Percentiles rank a stretch among this genome's conserved stretches.
These are phyloP conservation scores for Desoria tigrina DNA, from an alignment of 2,888 invertebrate genomes.

Conservation along the genomic window DNA sequence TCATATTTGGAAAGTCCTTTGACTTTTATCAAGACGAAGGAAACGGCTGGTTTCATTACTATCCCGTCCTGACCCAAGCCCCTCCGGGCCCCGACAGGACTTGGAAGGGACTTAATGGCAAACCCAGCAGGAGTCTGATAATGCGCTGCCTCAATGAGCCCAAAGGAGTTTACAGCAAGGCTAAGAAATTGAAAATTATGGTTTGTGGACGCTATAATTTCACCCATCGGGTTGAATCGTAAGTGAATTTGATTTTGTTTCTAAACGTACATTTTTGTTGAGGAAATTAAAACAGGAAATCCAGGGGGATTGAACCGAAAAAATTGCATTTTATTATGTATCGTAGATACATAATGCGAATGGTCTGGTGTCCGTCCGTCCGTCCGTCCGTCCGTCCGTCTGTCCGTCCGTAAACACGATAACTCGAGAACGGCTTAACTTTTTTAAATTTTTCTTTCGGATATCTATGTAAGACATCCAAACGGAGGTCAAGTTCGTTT, in stretches of 20 bases:
- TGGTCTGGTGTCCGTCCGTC: too few species aligned
- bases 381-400: too few species aligned
- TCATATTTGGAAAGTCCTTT: background rate
- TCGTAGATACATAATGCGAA: too few species aligned
- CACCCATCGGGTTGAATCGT: background rate
- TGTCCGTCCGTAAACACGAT: too few species aligned
- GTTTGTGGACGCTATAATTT: background rate
- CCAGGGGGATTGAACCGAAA: too few species aligned
- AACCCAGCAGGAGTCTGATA: background rate
- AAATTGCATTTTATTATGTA: too few species aligned
- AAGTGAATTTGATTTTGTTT: background rate
- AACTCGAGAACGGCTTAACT: too few species aligned
- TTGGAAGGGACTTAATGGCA: background rate
- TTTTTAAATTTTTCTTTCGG: too few species aligned
- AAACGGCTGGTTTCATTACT: constrained; percentile 3
- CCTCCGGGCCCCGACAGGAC: background rate
- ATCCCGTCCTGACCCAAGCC: background rate
- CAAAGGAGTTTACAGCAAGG: background rate
- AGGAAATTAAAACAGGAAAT: too few species aligned
- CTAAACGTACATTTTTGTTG: too few species aligned
- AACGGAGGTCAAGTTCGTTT: too few species aligned
- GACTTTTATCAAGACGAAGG: background rate
- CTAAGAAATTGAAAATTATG: background rate
- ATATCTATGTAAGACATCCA: too few species aligned
- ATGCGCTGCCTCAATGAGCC: background rate